Conservation (phyloP, 2,888 invertebrate species). For the Lypha dubia region DNA sequence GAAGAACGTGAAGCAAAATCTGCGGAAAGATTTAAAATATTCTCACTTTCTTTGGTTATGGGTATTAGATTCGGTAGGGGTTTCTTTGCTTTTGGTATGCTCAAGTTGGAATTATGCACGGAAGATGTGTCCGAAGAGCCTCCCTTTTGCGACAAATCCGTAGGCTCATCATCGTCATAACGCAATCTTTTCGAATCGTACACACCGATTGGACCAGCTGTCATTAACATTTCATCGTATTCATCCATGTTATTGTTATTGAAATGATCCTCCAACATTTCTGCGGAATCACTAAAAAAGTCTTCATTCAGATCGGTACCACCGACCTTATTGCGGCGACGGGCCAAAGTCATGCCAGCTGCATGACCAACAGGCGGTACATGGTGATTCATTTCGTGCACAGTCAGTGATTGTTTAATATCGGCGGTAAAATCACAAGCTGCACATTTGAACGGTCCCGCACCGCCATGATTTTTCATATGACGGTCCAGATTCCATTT, state of each 20-base stretch:
- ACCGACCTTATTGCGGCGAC: slow-evolving; percentile 90
- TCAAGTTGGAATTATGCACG: slow-evolving; percentile 74
- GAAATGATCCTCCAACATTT: slow-evolving; percentile 81
- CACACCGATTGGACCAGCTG: slow-evolving; percentile 55
- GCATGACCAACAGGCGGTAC: slow-evolving; percentile 90
- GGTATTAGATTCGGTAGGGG: slow-evolving; percentile 91
- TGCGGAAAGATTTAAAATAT: slow-evolving; percentile 82
- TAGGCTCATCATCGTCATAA: slow-evolving; percentile 81
- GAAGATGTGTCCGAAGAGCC: slow-evolving; percentile 81
- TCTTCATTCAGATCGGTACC: slow-evolving; percentile 85
- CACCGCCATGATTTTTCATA: slow-evolving; percentile 94
- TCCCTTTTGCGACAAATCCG: slow-evolving; percentile 83
- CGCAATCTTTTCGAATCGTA: slow-evolving; percentile 79
- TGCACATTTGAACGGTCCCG: slow-evolving; percentile 92
- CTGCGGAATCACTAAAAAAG: slow-evolving; percentile 81
- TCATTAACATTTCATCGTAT: slow-evolving; percentile 78
- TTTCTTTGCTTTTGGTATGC: slow-evolving; percentile 82
- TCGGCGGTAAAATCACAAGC: slow-evolving; percentile 96
- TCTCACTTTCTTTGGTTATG: slow-evolving; percentile 83
- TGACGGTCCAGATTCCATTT: slow-evolving; percentile 97
- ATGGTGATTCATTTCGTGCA: slow-evolving; percentile 96
- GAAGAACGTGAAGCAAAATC: slow-evolving; percentile 80
- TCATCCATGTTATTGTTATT: slow-evolving; percentile 82
- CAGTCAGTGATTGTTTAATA: slow-evolving; percentile 95
- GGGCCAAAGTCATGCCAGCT: slow-evolving; percentile 84